Conservation (phyloP, 2,113 vertebrate species). For the Epinephelus cyanopodus region DNA sequence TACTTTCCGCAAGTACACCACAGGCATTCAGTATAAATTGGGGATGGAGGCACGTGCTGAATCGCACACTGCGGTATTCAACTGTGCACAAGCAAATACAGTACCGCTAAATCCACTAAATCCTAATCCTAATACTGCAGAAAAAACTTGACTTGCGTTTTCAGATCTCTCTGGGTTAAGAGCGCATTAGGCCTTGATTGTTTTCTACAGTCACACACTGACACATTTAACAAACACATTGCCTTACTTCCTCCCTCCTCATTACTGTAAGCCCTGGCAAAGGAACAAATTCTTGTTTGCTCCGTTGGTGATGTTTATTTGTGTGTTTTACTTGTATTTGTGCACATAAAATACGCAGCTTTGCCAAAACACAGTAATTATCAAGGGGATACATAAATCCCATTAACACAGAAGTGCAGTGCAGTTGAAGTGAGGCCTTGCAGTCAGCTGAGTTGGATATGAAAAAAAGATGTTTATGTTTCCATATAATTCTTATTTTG, state of each 20-base stretch:
- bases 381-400: slow-evolving; percentile 43
- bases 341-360: slow-evolving; percentile 34
- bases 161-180: slow-evolving; percentile 72
- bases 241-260: not conserved
- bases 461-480: slow-evolving; percentile 10
- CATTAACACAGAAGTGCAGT: slow-evolving; percentile 22
- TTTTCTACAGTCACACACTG: slow-evolving; percentile 71
- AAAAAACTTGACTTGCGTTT: slow-evolving; percentile 76
- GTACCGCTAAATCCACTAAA: slow-evolving; percentile 68
- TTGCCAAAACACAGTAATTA: slow-evolving; percentile 38
- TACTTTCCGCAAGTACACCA: not conserved
- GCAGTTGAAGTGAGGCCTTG: slow-evolving; percentile 1
- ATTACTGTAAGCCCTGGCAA: slow-evolving; percentile 24
- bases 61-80: slow-evolving; percentile 23
- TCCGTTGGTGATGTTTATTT: slow-evolving; percentile 38
- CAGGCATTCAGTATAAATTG: slow-evolving; percentile 37
- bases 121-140: slow-evolving; percentile 73
- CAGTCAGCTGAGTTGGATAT: slow-evolving; percentile 41
- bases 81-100: slow-evolving; percentile 51
- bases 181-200: slow-evolving; percentile 62
- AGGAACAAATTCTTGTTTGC: slow-evolving; percentile 38
- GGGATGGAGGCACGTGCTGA: slow-evolving; percentile 36
- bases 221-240: slow-evolving; percentile 62
- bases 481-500: slow-evolving; percentile 21
- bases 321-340: not conserved